Percentiles rank a stretch among this genome's conserved stretches.
Evolutionary conservation across 2,888 invertebrate genomes (phyloP).

Genomic region (Tyria jacobaeae): DNA sequence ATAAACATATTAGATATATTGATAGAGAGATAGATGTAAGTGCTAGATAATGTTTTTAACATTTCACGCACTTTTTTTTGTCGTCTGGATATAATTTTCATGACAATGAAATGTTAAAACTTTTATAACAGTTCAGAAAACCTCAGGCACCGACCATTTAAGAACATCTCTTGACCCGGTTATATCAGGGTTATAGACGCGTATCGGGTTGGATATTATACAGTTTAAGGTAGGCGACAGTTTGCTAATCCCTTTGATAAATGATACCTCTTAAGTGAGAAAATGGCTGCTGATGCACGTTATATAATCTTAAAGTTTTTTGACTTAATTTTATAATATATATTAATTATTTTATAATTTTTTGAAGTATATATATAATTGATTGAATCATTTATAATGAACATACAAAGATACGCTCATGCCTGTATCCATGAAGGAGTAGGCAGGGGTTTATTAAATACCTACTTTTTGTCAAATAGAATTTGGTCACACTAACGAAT

Average conservation of each 20-base stretch:
- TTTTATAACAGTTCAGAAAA: constrained; percentile 7
- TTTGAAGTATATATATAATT: too few species aligned
- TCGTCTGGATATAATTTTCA: background rate
- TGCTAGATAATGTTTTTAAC: too few species aligned
- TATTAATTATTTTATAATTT: background rate
- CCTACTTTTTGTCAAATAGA: too few species aligned
- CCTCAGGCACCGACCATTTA: constrained; percentile 10
- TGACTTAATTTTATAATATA: background rate
- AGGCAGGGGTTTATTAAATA: too few species aligned
- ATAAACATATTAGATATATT: too few species aligned
- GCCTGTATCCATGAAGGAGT: too few species aligned
- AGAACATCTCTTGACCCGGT: constrained; percentile 40
- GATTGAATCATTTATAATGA: too few species aligned
- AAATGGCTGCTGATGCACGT: constrained; percentile 13
- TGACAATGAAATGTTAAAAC: background rate
- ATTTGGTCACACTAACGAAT: too few species aligned
- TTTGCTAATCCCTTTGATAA: constrained; percentile 41
- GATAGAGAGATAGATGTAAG: too few species aligned
- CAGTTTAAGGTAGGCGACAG: constrained; percentile 42
- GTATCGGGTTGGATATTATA: constrained; percentile 44
- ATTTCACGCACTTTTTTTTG: background rate
- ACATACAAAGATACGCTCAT: too few species aligned
- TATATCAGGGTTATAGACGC: constrained; percentile 27
- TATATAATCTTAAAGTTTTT: background rate
- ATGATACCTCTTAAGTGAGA: too few species aligned